phyloP scores from a whole-genome alignment of 2,888 invertebrate genomes.

The Cheilosia impressa region DNA sequence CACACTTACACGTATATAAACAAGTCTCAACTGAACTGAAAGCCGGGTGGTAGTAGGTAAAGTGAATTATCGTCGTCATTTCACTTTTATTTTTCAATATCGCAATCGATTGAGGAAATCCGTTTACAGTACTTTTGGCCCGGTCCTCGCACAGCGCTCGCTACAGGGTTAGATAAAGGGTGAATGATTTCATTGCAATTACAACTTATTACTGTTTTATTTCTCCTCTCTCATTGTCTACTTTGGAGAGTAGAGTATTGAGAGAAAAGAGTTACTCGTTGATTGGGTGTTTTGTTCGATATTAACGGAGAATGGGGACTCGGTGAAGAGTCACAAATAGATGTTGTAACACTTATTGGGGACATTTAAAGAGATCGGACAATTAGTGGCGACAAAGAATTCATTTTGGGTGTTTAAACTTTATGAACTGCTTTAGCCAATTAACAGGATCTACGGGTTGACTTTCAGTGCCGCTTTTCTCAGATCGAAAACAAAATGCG shows the following conservation, averaged over 20 bases:
- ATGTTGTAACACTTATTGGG: conserved; percentile 58
- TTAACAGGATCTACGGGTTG: conserved; percentile 18
- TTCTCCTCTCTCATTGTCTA: background rate
- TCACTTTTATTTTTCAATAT: conserved; percentile 71
- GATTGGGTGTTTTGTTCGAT: conserved; percentile 7
- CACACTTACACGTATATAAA: background rate
- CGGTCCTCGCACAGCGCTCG: conserved; percentile 11
- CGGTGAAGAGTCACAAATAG: conserved; percentile 18
- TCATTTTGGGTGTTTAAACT: conserved; percentile 39
- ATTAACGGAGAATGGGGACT: conserved; percentile 22
- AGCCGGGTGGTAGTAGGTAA: conserved; percentile 44
- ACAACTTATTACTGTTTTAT: conserved; percentile 62
- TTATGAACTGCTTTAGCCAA: conserved; percentile 50
- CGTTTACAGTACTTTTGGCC: conserved; percentile 68
- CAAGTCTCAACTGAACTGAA: background rate
- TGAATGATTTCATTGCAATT: conserved; percentile 70
- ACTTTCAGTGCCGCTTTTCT: background rate
- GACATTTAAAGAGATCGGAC: conserved; percentile 61
- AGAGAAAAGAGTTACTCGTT: background rate
- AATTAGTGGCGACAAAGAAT: conserved; percentile 37
- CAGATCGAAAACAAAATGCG: too few relatives aligned
- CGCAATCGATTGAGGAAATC: conserved; percentile 74
- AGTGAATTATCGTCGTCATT: conserved; percentile 73
- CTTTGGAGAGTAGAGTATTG: background rate
- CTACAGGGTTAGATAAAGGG: conserved; percentile 23